phyloP scores from a whole-genome alignment of 2,797 vertebrate genomes.

The Chelidonichthys spinosus region DNA sequence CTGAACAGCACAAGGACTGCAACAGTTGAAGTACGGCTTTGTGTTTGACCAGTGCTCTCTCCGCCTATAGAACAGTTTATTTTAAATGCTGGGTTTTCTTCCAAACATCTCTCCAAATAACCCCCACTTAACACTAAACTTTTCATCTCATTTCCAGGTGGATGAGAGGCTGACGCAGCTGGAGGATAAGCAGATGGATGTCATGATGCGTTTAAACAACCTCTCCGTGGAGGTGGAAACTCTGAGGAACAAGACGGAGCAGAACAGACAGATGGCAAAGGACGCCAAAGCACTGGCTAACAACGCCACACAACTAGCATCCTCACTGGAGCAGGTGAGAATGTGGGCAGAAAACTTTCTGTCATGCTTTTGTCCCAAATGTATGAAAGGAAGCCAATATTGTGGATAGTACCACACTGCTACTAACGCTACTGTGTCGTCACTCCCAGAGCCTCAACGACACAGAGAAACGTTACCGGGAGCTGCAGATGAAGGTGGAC shows the following conservation, averaged over 20 bases:
- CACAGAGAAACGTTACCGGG: constrained; percentile 74
- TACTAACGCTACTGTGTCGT: neutral
- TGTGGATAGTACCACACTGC: neutral
- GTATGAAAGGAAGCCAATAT: neutral
- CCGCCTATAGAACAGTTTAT: neutral
- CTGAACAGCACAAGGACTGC: constrained; percentile 76
- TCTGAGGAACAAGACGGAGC: constrained; percentile 78
- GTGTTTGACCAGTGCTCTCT: neutral
- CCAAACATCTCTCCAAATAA: neutral
- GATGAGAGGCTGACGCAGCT: constrained; percentile 73
- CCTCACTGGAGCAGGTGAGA: constrained; percentile 81
- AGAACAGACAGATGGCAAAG: constrained; percentile 76
- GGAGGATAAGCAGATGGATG: constrained; percentile 80
- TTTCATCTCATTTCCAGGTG: constrained; percentile 68
- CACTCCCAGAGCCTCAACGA: constrained; percentile 80
- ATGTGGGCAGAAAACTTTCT: neutral
- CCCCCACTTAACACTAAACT: neutral
- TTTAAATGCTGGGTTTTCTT: neutral
- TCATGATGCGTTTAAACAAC: constrained; percentile 80
- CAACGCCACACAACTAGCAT: constrained; percentile 72
- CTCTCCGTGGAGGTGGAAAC: constrained; percentile 76
- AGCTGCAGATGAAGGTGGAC: constrained; percentile 81
- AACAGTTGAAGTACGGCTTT: constrained; percentile 68
- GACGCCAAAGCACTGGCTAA: constrained; percentile 77
- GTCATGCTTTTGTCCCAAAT: neutral